These are phyloP conservation scores for Ctena decussata DNA, from an alignment of 2,888 invertebrate species.

Conservation along the genomic window DNA sequence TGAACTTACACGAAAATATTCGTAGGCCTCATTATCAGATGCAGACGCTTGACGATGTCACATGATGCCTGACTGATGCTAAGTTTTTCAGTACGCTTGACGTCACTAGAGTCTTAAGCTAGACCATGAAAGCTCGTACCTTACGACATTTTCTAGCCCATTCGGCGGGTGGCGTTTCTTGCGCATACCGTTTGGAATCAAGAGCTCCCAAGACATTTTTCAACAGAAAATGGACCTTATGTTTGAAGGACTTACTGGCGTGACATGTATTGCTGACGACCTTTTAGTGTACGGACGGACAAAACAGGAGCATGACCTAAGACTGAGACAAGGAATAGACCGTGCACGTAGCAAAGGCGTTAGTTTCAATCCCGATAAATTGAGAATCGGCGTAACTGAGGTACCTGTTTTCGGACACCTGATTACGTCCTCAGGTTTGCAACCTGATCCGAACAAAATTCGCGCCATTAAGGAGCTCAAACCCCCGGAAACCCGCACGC, in stretches of 20 bases:
- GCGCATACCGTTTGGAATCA: no score
- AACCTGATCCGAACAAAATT: conserved; percentile 11
- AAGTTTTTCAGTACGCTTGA: no score
- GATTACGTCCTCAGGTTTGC: not conserved
- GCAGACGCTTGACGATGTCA: no score
- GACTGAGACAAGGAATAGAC: not conserved
- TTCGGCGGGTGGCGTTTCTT: conserved; percentile 11
- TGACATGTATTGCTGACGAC: no score
- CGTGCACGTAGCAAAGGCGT: conserved; percentile 26
- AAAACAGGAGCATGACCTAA: not conserved
- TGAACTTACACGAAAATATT: no score
- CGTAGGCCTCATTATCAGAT: no score
- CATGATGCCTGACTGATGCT: no score
- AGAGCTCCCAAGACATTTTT: conserved; percentile 31
- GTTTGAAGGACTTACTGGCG: conserved; percentile 27
- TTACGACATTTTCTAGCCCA: no score
- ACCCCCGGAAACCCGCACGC: not conserved
- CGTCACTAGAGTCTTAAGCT: no score
- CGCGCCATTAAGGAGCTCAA: conserved; percentile 23
- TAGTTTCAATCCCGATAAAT: no score
- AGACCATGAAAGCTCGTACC: no score
- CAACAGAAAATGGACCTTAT: conserved; percentile 11
- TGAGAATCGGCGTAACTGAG: conserved; percentile 1
- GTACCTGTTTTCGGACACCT: conserved; percentile 23
- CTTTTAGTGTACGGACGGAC: no score